A percentile compares a stretch with the other conserved stretches of the same genome.
Conservation (phyloP, 2,888 invertebrate species). For the Lasioglossum malachurum region DNA sequence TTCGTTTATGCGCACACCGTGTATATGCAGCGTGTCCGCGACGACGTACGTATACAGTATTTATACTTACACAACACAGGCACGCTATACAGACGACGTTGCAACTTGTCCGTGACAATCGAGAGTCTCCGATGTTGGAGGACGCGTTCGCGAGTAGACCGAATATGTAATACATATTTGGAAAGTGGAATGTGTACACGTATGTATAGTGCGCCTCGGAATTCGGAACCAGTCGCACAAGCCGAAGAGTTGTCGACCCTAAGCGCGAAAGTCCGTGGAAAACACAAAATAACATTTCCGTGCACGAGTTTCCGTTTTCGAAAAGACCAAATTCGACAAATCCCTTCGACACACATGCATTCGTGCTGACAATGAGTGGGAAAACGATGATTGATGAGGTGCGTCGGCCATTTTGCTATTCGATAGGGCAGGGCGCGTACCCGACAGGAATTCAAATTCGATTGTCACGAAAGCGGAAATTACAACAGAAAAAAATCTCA, state of each 20-base stretch:
- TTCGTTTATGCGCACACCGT: conserved; percentile 71
- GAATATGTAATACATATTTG: background rate
- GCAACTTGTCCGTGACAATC: background rate
- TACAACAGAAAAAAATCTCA: background rate
- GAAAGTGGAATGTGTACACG: too few species aligned
- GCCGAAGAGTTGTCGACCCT: background rate
- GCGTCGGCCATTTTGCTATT: background rate
- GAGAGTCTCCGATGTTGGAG: background rate
- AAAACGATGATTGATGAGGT: background rate
- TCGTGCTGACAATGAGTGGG: background rate
- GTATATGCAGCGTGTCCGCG: conserved; percentile 56
- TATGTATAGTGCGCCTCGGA: background rate
- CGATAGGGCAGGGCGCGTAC: background rate
- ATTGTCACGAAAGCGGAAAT: background rate
- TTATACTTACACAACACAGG: background rate
- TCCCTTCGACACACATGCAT: conserved; percentile 2
- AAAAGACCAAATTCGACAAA: background rate
- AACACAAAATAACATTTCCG: background rate
- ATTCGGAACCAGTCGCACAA: background rate
- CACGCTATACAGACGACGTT: background rate
- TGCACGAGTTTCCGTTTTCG: background rate
- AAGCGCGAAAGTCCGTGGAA: background rate
- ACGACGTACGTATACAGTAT: conserved; percentile 10
- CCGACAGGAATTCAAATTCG: background rate
- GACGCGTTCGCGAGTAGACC: background rate